Evolutionary conservation across 1,140 invertebrate species (phyloP).

Genomic region (Antheraea mylitta): DNA sequence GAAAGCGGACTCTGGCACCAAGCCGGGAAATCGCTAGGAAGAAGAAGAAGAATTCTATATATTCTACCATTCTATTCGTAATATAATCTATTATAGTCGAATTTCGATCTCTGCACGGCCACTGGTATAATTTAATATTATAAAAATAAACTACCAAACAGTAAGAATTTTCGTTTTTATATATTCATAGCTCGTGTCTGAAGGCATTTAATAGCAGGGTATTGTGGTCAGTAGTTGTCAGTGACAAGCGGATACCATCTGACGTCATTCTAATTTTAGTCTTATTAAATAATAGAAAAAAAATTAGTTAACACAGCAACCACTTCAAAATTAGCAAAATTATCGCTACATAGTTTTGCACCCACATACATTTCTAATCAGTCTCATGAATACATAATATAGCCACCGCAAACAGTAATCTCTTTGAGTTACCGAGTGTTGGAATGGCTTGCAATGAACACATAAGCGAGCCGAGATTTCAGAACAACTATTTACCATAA

Average conservation of each 20-base stretch:
- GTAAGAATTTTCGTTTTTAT: too few relatives aligned
- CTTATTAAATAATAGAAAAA: too few relatives aligned
- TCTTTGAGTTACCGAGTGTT: conserved; percentile 32
- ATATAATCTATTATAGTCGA: too few relatives aligned
- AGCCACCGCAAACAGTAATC: conserved; percentile 27
- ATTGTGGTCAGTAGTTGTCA: not conserved
- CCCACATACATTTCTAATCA: not conserved
- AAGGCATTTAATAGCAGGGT: not conserved
- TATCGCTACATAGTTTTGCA: not conserved
- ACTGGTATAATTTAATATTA: too few relatives aligned
- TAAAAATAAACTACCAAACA: too few relatives aligned
- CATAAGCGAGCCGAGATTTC: conserved; percentile 26
- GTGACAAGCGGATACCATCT: not conserved
- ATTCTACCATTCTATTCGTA: too few relatives aligned
- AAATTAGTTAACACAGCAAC: too few relatives aligned
- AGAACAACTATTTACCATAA: conserved; percentile 57
- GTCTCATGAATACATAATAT: not conserved
- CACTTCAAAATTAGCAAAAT: too few relatives aligned
- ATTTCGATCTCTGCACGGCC: too few relatives aligned
- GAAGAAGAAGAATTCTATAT: too few relatives aligned
- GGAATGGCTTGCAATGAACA: conserved; percentile 20
- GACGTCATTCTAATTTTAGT: not conserved
- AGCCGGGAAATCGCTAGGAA: too few relatives aligned
- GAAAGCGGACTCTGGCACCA: too few relatives aligned
- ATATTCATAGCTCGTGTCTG: not conserved